Evolutionary conservation across 1,140 invertebrate genomes (phyloP), one percentile per base, ranked within the genome.

Genomic region (Drosophila triauraria): DNA sequence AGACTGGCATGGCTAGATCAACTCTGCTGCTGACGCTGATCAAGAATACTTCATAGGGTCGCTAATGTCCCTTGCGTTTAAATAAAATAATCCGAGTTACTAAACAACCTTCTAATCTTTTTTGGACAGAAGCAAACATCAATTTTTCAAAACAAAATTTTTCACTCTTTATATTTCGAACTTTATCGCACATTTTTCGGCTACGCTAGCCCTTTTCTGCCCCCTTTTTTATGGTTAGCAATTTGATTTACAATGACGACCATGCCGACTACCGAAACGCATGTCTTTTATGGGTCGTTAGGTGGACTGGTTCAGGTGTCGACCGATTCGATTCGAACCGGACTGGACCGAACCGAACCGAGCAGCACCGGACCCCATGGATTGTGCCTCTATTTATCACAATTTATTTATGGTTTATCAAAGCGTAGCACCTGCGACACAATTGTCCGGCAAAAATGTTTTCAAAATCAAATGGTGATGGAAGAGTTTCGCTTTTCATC

Each of bases 351-450:
- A 15, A 67, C 64, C 35, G 32, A 10, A 10, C 10, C 32, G 32
- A 10, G 9, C 9, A 35, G 32, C 9, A 10, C 0, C 10, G 20
- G 56, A 47, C 30, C 54, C 54, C 46, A 32, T 57, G 50, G 67
- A 46, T 38, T 59, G 32, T 32, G 70, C 59, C 78, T 75, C 82
- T 71, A 85, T 85, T 85, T 81, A 86, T 86, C 78, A 86, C 75
- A 72, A 82, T 76, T 75, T 79, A 74, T 75, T 86, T 74, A 86
- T 79, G 80, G 82, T 72, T 79, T 82, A 86, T 86, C 82, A 86
- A 86, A 65, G 61, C 58, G 68, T 72, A 65, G 61, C 82, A 86
- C 78, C 82, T 86, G 82, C 68, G 62, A 57, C 63, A 43, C 67
- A 72, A 50, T 58, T 57, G 69, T 43, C 69, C 38, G 27, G 51